Base-by-base conservation (phyloP, 2,888 invertebrate genomes). In the Heliconius ethilla region DNA sequence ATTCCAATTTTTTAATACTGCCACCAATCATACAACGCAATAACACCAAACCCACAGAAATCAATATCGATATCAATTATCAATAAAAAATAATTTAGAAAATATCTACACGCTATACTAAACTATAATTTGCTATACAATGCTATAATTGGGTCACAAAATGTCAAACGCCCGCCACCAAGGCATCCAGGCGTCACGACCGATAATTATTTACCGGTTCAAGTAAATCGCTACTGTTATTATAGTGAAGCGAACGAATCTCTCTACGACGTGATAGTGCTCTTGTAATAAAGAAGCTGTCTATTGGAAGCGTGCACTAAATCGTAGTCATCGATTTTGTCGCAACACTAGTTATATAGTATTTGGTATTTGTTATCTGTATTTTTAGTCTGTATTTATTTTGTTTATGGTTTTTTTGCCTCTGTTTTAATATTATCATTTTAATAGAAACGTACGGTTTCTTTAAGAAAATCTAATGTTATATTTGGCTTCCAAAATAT, bases 191-290 rank as follows among this genome's bases (percentile, higher is more conserved):
- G 80, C 80, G 84, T 88, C 89, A 90, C 88, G 89, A 89, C 75
- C 75, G 82, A 82, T 88, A 88, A 89, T 89, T 89, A 87, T 86
- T 89, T 86, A 85, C 81, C 77, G 76, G 75, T 77, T 78, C 65
- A 70, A 78, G 79, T 87, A 88, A 89, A 90, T 90, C 82, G 86
- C 72, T 80, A 79, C 85, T 85, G 87, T 89, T 89, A 87, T 78
- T 79, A 82, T 87, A 86, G 81, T 86, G 88, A 90, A 86, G 86
- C 81, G 85, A 82, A 83, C 87, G 86, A 87, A 89, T 89, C 90
- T 88, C 83, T 83, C 83, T 81, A 75, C 72, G 79, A 81, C 84
- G 88, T 89, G 89, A 80, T 81, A 81, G 81, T 80, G 77, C 79
- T 73, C 55, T 65, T 29, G 75, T 55, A 63, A 74, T 78, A 76